Evolutionary conservation across 30 jellyfish, hydroid and myxozoan species (phyloP).

Genomic region (Cassiopea andromeda): DNA sequence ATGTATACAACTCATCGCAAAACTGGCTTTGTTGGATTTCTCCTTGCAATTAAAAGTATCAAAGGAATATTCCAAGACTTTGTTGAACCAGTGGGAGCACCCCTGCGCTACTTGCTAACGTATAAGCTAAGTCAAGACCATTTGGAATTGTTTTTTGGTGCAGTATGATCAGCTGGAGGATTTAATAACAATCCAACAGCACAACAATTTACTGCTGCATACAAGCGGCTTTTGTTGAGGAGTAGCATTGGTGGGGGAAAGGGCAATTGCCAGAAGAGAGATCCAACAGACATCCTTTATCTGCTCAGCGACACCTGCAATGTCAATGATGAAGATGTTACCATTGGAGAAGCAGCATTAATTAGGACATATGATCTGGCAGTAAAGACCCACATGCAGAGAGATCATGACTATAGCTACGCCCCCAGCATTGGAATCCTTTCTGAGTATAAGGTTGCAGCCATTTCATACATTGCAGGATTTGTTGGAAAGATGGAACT

Average conservation of each 20-base stretch:
- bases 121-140: constrained; percentile 78
- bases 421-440: constrained; percentile 38
- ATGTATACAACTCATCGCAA: constrained; percentile 49
- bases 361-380: constrained; percentile 49
- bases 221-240: constrained; percentile 55
- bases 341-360: constrained; percentile 43
- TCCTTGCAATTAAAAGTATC: constrained; percentile 57
- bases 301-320: constrained; percentile 56
- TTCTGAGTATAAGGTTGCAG: constrained; percentile 59
- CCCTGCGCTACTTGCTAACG: constrained; percentile 38
- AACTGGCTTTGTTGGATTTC: constrained; percentile 86
- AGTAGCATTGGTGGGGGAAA: constrained; percentile 55
- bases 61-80: constrained; percentile 56
- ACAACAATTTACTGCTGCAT: constrained; percentile 39
- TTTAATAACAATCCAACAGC: constrained; percentile 81
- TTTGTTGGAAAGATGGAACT: constrained; percentile 47
- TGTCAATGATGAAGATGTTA: not conserved
- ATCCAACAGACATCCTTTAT: constrained; percentile 63
- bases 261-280: constrained; percentile 52
- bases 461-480: constrained; percentile 72
- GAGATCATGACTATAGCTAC: constrained; percentile 62
- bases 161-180: constrained; percentile 62
- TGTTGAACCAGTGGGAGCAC: constrained; percentile 53
- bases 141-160: constrained; percentile 69
- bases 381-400: constrained; percentile 13